A percentile compares a stretch with the other conserved stretches of the same genome.
These are phyloP conservation scores for Drosophila neocordata DNA, from an alignment of 1,140 invertebrate species.

Conservation along the genomic window DNA sequence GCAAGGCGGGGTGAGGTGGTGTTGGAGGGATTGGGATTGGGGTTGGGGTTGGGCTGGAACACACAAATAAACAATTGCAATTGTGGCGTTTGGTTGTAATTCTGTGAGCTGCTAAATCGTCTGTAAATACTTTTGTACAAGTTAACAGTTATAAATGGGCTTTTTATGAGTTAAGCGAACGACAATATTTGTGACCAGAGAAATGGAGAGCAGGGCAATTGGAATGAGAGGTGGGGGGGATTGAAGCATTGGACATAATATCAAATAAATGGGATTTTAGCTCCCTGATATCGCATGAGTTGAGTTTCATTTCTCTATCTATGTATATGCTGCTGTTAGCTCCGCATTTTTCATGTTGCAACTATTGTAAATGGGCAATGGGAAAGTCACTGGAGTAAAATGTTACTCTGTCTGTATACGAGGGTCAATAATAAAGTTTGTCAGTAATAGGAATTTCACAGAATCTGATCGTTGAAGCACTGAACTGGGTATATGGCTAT, in stretches of 20 bases:
- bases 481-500: too few species aligned
- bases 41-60: conserved; percentile 28
- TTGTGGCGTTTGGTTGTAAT: conserved; percentile 68
- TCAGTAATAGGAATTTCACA: neutral
- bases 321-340: conserved; percentile 29
- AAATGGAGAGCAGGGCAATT: conserved; percentile 1
- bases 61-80: conserved; percentile 77
- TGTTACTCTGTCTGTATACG: conserved; percentile 52
- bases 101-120: conserved; percentile 75
- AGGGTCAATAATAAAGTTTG: neutral
- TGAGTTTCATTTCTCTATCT: conserved; percentile 2
- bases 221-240: neutral
- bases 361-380: conserved; percentile 45
- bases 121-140: conserved; percentile 81
- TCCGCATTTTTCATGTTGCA: conserved; percentile 76
- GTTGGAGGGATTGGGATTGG: too few species aligned
- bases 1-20: neutral
- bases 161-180: conserved; percentile 74
- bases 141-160: conserved; percentile 80
- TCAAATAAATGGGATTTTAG: conserved; percentile 59
- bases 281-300: conserved; percentile 39
- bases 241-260: conserved; percentile 28
- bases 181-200: conserved; percentile 64
- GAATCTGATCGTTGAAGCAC: too few species aligned
- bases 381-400: conserved; percentile 64